Evolutionary conservation across 1,140 invertebrate genomes (phyloP), one percentile per base, ranked within the genome.

Genomic region (Rhagoletis pomonella): DNA sequence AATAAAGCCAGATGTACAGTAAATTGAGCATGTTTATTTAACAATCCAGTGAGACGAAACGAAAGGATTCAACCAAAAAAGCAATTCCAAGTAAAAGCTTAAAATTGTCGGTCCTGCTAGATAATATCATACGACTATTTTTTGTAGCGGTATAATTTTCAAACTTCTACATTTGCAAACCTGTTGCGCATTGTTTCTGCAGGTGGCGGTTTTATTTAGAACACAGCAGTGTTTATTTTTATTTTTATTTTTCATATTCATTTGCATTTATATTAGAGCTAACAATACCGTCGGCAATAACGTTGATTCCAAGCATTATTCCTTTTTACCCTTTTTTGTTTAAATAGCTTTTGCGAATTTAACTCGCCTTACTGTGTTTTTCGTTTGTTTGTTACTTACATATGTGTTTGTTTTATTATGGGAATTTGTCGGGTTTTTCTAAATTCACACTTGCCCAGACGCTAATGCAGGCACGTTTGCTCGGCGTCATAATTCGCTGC

Each of bases 341-440:
- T 73, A 47, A 44, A 44, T 73, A 73, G 42, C 64, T 73, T 73
- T 73, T 4, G 39, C 67, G 4, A 47, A n/a, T 39, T 47, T 47
- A 73, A n/a, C 44, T 44, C 39, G 14, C 67, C 44, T 47, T 73
- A 17, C 14, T 69, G 67, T 29, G 39, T 2, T 4, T 19, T 47
- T 47, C 19, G 12, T 73, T 73, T 73, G 50, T 55, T 29, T 55
- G 50, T 10, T 55, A 55, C 10, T 47, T 44, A 14, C 10, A 3
- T 29, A 29, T 29, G 29, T 29, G 29, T 29, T 29, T 73, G 14
- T 42, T 6, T 44, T 42, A 73, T 44, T 73, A 73, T 73, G 67
- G 67, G 67, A 73, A 73, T 73, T 73, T 47, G 10, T 3, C 67
- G 39, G 67, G 67, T 73, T 73, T 73, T 73, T 73, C 42, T 47